Conservation (phyloP, 1,140 invertebrate genomes). For the Tetraneura akinire region DNA sequence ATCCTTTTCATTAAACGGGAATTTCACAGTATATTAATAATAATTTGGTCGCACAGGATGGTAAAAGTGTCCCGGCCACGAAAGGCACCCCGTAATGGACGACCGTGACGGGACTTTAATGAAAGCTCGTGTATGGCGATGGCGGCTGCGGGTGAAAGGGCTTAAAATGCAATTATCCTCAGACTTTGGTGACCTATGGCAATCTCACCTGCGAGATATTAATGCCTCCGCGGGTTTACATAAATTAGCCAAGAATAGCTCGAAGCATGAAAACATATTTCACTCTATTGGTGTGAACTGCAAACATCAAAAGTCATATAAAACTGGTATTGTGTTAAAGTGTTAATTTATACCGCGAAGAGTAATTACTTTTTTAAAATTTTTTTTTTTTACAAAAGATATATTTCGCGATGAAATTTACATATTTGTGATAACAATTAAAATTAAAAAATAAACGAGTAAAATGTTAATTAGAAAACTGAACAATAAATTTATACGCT, state of each 20-base stretch:
- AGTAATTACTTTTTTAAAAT: no score
- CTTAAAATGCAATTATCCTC: slow-evolving; percentile 46
- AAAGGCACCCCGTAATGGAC: slow-evolving; percentile 21
- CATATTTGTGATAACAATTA: not conserved
- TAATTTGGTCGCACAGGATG: slow-evolving; percentile 36
- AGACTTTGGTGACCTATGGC: slow-evolving; percentile 45
- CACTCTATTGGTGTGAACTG: not conserved
- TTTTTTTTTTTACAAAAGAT: no score
- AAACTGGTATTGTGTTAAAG: no score
- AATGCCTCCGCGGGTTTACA: slow-evolving; percentile 37
- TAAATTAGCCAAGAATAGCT: slow-evolving; percentile 31
- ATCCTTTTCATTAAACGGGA: slow-evolving; percentile 48
- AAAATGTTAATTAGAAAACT: slow-evolving; percentile 16
- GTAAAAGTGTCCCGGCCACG: slow-evolving; percentile 45
- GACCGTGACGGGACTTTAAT: slow-evolving; percentile 50
- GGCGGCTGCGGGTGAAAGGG: slow-evolving; percentile 20
- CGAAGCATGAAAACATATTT: not conserved
- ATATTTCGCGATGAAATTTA: no score
- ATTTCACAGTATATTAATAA: slow-evolving; percentile 50
- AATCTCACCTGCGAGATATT: slow-evolving; percentile 47
- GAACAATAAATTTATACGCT: not conserved
- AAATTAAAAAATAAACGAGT: no score
- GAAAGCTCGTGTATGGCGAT: slow-evolving; percentile 8
- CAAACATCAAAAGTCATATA: not conserved
- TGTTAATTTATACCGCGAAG: no score